Evolutionary conservation across 2,113 vertebrate species (phyloP).

Genomic region (Noctilio leporinus): DNA sequence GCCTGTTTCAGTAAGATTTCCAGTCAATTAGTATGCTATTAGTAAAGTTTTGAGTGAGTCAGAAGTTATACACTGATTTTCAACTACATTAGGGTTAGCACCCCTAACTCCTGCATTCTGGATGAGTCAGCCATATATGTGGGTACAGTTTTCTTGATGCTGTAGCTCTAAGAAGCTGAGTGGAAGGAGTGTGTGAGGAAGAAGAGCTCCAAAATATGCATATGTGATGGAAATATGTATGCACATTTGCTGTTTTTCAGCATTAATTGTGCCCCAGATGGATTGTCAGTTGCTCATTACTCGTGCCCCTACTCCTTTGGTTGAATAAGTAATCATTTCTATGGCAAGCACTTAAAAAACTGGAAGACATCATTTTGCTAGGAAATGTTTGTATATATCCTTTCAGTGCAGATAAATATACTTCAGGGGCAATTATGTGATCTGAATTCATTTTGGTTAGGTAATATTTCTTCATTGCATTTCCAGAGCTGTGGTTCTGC

Average conservation of each 20-base stretch:
- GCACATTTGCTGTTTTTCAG: background rate
- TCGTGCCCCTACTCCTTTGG: constrained; percentile 44
- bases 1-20: background rate
- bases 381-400: constrained; percentile 40
- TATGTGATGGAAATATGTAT: background rate
- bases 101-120: background rate
- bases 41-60: background rate
- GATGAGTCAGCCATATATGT: background rate
- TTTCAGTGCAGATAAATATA: constrained; percentile 16
- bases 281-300: constrained; percentile 25
- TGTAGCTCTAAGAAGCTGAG: background rate
- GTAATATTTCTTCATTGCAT: constrained; percentile 29
- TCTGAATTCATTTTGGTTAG: constrained; percentile 48
- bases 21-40: background rate
- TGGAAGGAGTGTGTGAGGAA: background rate
- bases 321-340: constrained; percentile 70
- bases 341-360: constrained; percentile 66
- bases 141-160: background rate
- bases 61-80: background rate
- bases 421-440: constrained; percentile 38
- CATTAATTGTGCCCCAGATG: background rate
- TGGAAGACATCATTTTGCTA: constrained; percentile 52
- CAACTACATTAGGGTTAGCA: background rate
- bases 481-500: background rate
- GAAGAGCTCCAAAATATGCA: background rate